Base-by-base conservation (phyloP, 2,797 vertebrate genomes). In the Chrysolophus pictus region DNA sequence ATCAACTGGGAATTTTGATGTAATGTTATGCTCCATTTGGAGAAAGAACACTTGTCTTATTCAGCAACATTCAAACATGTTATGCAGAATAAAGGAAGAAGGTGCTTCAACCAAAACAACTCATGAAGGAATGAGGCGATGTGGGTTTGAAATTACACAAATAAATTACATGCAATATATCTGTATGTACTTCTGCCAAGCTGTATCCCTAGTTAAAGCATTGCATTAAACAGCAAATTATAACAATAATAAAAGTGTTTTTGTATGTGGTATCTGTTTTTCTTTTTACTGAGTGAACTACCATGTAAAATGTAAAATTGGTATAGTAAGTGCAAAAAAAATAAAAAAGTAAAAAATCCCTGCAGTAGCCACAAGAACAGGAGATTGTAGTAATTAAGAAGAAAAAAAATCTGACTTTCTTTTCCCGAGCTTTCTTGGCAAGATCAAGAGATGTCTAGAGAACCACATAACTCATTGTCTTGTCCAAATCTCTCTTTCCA, bases 131-230 rank as follows among this genome's bases (percentile, higher is more conserved):
- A 69, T 71, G 75, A 90, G 31, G 31, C 35, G 18, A 85, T 17
- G 35, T 82, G 8, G 8, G 21, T 87, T 64, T 81, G 71, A 90
- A 90, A 83, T 60, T 69, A 94, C 59, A 83, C 69, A 85, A 90
- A 22, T 88, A 59, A 83, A 80, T 93, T 77, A 92, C 92, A 89
- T 92, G 90, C 90, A 77, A 29, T 94, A 82, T 96, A 92, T 87
- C 62, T 94, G 77, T 95, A 91, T 87, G 90, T 96, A 93, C 78
- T 95, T 96, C 86, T 82, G 80, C 90, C 91, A 88, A 95, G 41
- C 81, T 96, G 55, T 94, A 94, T 91, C 91, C 79, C 91, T 96
- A 96, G 94, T 91, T 65, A 88, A 93, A 97, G 28, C 86, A 77
- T 87, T 92, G 51, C 64, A 93, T 89, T 93, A 94, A 88, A 95